Evolutionary conservation across 2,797 vertebrate species (phyloP), one percentile per base, ranked within the genome.

Genomic region (Atherinosoma microstoma): DNA sequence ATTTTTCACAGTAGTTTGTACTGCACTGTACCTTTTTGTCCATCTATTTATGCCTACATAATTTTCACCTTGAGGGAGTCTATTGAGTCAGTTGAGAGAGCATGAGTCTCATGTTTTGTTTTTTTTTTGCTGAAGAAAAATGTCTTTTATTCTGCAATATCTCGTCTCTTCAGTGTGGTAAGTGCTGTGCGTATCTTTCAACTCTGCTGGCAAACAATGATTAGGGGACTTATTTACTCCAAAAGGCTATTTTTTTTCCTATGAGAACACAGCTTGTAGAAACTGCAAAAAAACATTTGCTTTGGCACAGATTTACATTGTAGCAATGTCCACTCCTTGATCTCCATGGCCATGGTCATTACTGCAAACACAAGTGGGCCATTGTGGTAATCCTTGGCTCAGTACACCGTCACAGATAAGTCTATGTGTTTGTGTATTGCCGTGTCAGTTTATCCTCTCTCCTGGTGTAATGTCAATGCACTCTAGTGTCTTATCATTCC

Each of bases 271-370:
- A 94, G 94, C 92, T 94, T 91, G 90, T 93, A 94, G 93, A 94
- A 94, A 95, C 93, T 91, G 93, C 94, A 27, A 94, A 95, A 94
- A 94, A 93, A 93, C 90, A 92, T 93, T 94, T 94, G 94, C 94
- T 95, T 95, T 96, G 95, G 94, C 94, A 95, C 94, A 91, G 91
- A 91, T 94, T 91, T 95, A 94, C 92, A 93, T 93, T 92, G 85
- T 89, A 91, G 93, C 88, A 93, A 94, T 91, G 89, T 91, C 88
- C 90, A 89, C 92, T 93, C 90, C 84, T 93, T 92, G 87, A 91
- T 92, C 88, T 91, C 88, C 90, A 91, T 85, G 84, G 90, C 90
- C 90, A 83, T 86, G 87, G 89, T 91, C 85, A 66, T 91, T 87
- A 92, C 91, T 90, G 92, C 93, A 93, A 94, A 94, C 91, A 91